A percentile compares a stretch with the other conserved stretches of the same genome.
Evolutionary conservation across 2,888 invertebrate genomes (phyloP).

Genomic region (Parnassius mnemosyne): DNA sequence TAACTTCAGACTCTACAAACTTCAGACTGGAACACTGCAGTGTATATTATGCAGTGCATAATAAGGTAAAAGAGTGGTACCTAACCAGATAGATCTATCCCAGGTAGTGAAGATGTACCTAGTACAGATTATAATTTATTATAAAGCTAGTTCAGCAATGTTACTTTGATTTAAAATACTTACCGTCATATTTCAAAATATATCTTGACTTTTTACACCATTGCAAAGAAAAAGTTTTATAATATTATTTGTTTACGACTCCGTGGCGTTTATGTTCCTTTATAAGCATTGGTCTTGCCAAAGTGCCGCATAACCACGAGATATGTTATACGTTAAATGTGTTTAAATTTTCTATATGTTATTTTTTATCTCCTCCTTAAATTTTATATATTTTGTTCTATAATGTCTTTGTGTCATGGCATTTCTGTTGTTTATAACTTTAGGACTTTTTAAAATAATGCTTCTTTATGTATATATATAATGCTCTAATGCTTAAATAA

Average conservation of each 20-base stretch:
- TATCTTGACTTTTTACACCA: neutral
- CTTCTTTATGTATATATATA: too few species aligned
- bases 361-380: constrained; percentile 22
- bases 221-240: constrained; percentile 11
- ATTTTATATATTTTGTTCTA: constrained; percentile 21
- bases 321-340: constrained; percentile 24
- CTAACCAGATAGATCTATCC: too few species aligned
- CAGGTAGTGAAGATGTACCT: too few species aligned
- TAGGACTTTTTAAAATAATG: neutral
- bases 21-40: too few species aligned
- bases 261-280: constrained; percentile 12
- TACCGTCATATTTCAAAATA: too few species aligned
- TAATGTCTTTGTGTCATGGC: constrained; percentile 11
- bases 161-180: too few species aligned
- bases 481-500: too few species aligned
- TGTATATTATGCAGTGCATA: too few species aligned
- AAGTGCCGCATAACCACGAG: constrained; percentile 12
- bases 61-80: too few species aligned
- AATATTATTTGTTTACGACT: constrained; percentile 13
- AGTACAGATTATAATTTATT: too few species aligned
- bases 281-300: constrained; percentile 19
- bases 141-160: neutral
- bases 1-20: too few species aligned
- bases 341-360: constrained; percentile 22
- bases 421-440: constrained; percentile 13